Base-by-base conservation (phyloP, 2,113 vertebrate genomes). In the Heterochromis multidens region DNA sequence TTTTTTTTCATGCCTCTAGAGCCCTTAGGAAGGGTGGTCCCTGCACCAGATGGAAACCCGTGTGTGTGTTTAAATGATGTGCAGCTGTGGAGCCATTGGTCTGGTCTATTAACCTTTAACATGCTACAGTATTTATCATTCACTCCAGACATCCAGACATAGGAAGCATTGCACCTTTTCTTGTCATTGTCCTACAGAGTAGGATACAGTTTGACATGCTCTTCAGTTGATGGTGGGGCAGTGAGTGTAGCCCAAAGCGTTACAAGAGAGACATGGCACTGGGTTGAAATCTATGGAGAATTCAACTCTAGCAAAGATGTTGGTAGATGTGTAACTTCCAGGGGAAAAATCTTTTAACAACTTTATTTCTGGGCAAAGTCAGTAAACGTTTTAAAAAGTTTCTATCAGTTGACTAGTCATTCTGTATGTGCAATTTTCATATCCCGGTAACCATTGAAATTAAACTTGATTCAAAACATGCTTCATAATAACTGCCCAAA, bases 41-140 rank as follows among this genome's bases (percentile, higher is more conserved):
- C 10, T 0, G 4, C 9, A 11, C n/a, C 4, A 56, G 54, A 21
- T 56, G 54, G 54, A 56, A 56, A 56, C 21, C 54, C 8, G 6
- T 37, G n/a, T 67, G 31, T 79, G 77, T 79, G 72, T 82, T 79
- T 77, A n/a, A 33, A 87, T 87, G 81, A 85, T 78, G 81, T 77
- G 70, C 60, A 65, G 33, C 17, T 33, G 25, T 74, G 85, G 62
- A 87, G 61, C 12, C 14, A 16, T 76, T 79, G 29, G 60, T 56
- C 63, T 49, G 58, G 19, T 81, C 65, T 14, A 62, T 82, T 85
- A 85, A 88, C 85, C 83, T 85, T 90, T 89, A 84, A 80, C 81
- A 82, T 81, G 60, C 77, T 56, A 58, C 82, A 86, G 78, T 56
- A 62, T 80, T 56, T 52, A 83, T 87, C 77, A 79, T 72, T 90